These are phyloP conservation scores for Psilopogon haemacephalus DNA, from an alignment of 2,113 vertebrate genomes.

Conservation along the genomic window DNA sequence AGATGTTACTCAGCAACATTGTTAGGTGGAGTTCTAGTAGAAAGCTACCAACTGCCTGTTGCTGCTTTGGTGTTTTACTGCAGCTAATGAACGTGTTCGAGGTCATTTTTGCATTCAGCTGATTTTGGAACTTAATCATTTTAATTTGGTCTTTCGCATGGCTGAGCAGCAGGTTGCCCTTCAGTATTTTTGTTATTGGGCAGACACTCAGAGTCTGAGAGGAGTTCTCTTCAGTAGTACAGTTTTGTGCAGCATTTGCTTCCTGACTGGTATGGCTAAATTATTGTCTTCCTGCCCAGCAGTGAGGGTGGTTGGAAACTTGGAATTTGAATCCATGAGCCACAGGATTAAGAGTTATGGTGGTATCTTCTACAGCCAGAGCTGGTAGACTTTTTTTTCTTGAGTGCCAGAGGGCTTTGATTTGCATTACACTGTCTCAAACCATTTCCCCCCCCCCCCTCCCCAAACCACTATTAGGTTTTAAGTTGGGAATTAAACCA, in stretches of 20 bases:
- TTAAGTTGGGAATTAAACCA: constrained; percentile 62
- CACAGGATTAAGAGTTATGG: not conserved
- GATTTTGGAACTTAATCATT: not conserved
- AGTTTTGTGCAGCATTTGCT: not conserved
- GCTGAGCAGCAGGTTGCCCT: not conserved
- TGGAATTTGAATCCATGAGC: constrained; percentile 15
- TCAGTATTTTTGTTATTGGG: not conserved
- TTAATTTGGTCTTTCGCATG: not conserved
- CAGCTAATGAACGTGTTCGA: not conserved
- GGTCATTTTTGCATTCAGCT: not conserved
- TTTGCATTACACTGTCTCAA: constrained; percentile 29
- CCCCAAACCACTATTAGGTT: constrained; percentile 31
- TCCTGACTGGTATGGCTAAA: not conserved
- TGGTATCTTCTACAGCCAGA: constrained; percentile 15
- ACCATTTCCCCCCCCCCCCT: not conserved
- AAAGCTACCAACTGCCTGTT: not conserved
- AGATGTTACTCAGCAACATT: not conserved
- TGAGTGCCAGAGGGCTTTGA: constrained; percentile 38
- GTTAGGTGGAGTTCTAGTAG: not conserved
- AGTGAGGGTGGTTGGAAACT: constrained; percentile 29
- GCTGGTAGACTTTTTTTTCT: not conserved
- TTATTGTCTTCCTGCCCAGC: not conserved
- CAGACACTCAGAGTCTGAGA: not conserved
- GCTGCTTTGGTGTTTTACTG: not conserved
- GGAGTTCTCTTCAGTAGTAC: not conserved